These are phyloP conservation scores for Trogon melanurus DNA, from an alignment of 2,113 vertebrate genomes.

Conservation along the genomic window DNA sequence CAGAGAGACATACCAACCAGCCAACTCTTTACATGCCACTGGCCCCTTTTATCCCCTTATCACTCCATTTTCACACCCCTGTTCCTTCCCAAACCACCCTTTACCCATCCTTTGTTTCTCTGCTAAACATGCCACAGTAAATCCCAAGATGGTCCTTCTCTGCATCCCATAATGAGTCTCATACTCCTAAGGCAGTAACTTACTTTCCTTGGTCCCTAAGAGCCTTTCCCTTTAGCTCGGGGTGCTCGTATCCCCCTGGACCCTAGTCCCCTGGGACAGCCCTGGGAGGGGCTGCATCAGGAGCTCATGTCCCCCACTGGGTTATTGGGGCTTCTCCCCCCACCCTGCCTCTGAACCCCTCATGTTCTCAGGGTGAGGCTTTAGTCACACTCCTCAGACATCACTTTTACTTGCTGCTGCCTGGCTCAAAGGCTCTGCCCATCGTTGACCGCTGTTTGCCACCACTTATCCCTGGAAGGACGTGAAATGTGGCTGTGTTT, in stretches of 20 bases:
- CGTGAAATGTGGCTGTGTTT: not conserved
- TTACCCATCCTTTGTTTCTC: not conserved
- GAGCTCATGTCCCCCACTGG: rapidly evolving
- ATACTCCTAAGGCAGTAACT: not conserved
- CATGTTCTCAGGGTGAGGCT: not conserved
- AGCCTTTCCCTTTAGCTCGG: not conserved
- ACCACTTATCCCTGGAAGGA: not conserved
- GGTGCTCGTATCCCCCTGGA: not conserved
- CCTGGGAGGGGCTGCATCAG: rapidly evolving
- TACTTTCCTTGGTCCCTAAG: rapidly evolving
- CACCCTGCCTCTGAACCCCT: not conserved
- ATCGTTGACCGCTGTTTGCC: not conserved
- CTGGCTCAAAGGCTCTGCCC: not conserved
- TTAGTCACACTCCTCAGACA: not conserved
- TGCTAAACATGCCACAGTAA: not conserved
- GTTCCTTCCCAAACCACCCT: not conserved
- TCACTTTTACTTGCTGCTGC: not conserved
- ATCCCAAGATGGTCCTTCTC: not conserved
- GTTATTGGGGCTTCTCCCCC: not conserved
- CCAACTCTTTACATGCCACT: not conserved
- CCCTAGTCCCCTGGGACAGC: not conserved
- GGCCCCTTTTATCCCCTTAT: not conserved
- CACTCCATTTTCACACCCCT: not conserved
- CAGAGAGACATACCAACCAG: not conserved
- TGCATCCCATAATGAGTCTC: not conserved